Base-by-base conservation (phyloP, 2,888 invertebrate genomes). In the Drosophila anomelani region DNA sequence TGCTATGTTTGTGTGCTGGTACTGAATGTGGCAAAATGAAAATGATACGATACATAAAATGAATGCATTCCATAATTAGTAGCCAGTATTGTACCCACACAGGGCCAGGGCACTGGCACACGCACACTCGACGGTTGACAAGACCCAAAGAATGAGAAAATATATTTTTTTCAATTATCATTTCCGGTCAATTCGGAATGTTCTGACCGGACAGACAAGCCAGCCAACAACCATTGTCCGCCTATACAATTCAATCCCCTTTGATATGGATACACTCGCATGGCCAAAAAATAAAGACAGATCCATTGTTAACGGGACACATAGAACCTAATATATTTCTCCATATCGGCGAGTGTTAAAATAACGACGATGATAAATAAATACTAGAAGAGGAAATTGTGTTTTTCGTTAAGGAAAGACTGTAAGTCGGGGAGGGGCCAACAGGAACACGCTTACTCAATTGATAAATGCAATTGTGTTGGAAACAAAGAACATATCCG, bases 51-150 rank as follows among this genome's bases (percentile, higher is more conserved):
- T 87, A 71, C 71, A 69, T 87, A 68, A 89, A 85, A 69, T 60
- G 82, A 85, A 82, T 89, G 82, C 80, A 80, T 78, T 76, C 85
- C 80, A 82, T 89, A 89, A 89, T 89, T 87, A 89, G 89, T 81
- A 75, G 66, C 82, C 70, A 76, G 76, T 8, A 8, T 29, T 60
- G 34, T 34, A 51, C 51, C 20, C 51, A 51, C 32, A 51, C 51
- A 51, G 4, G n/a, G 29, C n/a, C 47, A 32, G 47, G 7, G 29
- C 13, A 17, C 32, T 32, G 47, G 32, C 49, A 34, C 51, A 75
- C 59, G 51, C 60, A 71, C 57, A 75, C 20, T 23, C 44, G 23
- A 39, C 53, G 47, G 55, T 67, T 66, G 79, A 81, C 73, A 71
- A 63, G 77, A 59, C 76, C 70, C 73, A 43, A 81, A 76, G 76